phyloP scores from a whole-genome alignment of 35 echinoderm and acorn worm genomes.

The Apostichopus parvimensis region DNA sequence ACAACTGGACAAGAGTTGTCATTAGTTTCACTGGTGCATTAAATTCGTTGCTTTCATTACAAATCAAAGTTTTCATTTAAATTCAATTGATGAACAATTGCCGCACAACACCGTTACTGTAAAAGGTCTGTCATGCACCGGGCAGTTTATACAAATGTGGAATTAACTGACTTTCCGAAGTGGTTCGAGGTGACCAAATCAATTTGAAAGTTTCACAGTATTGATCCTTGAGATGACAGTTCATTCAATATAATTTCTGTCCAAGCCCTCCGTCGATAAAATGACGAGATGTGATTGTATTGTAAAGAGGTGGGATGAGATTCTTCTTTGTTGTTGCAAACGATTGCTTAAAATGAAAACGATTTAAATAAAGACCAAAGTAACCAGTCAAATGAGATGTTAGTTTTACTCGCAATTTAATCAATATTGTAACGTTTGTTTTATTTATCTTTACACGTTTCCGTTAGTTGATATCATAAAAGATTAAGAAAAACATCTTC shows the following conservation, averaged over 20 bases:
- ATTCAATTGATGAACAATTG: slow-evolving; percentile 17
- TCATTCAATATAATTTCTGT: neutral
- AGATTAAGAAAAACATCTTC: no score
- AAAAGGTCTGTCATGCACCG: slow-evolving; percentile 18
- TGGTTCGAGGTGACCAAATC: slow-evolving; percentile 12
- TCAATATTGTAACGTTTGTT: no score
- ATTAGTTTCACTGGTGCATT: neutral
- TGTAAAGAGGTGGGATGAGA: no score
- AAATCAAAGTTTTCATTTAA: slow-evolving; percentile 25
- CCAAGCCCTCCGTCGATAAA: no score
- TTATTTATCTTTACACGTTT: no score
- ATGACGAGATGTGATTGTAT: no score
- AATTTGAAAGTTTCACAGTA: slow-evolving; percentile 1
- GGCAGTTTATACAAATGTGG: slow-evolving; percentile 17
- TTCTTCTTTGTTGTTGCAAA: no score
- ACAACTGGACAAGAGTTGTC: neutral
- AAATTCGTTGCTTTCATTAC: slow-evolving; percentile 21
- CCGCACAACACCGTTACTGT: neutral
- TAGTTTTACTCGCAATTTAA: no score
- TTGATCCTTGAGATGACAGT: slow-evolving; percentile 11
- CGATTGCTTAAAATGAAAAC: no score
- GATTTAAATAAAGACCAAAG: no score
- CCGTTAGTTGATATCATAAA: no score
- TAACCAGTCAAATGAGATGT: no score
- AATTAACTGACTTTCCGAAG: neutral